Evolutionary conservation across 2,888 invertebrate genomes (phyloP).

Genomic region (Diaperis boleti): DNA sequence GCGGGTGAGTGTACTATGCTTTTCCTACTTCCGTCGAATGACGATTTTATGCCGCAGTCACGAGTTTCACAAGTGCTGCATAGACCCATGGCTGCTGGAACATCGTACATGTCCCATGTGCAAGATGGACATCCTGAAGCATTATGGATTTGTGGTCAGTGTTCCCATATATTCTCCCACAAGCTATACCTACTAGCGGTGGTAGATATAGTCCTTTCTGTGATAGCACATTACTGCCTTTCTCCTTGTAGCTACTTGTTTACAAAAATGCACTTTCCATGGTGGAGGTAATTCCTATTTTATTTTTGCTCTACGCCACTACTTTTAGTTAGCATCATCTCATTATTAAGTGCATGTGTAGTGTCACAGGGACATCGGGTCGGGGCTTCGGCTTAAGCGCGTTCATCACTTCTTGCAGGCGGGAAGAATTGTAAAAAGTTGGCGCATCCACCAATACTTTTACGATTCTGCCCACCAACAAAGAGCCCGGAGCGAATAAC

Average conservation of each 20-base stretch:
- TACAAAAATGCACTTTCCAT: slow-evolving; percentile 47
- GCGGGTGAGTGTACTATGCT: slow-evolving; percentile 87
- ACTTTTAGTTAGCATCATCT: slow-evolving; percentile 24
- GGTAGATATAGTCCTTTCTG: slow-evolving; percentile 49
- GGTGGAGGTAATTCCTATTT: slow-evolving; percentile 61
- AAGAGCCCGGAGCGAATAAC: not conserved
- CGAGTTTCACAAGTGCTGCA: slow-evolving; percentile 95
- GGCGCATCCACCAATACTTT: too few relatives aligned
- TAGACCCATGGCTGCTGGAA: slow-evolving; percentile 96
- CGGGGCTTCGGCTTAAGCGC: slow-evolving; percentile 1
- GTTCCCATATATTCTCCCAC: slow-evolving; percentile 59
- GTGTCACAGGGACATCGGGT: slow-evolving; percentile 27
- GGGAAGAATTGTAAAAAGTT: too few relatives aligned
- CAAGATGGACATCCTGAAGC: slow-evolving; percentile 94
- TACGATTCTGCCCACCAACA: too few relatives aligned
- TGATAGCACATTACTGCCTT: slow-evolving; percentile 54
- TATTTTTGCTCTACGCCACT: slow-evolving; percentile 41
- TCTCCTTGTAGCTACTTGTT: slow-evolving; percentile 47
- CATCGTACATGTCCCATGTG: slow-evolving; percentile 98
- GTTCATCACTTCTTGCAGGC: slow-evolving; percentile 1
- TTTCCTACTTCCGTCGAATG: slow-evolving; percentile 6
- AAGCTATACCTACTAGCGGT: slow-evolving; percentile 53
- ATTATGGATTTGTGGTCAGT: slow-evolving; percentile 89
- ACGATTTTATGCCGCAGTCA: slow-evolving; percentile 74
- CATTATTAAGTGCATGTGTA: slow-evolving; percentile 30